Evolutionary conservation across 2,113 vertebrate species (phyloP).

Genomic region (Carettochelys insculpta): DNA sequence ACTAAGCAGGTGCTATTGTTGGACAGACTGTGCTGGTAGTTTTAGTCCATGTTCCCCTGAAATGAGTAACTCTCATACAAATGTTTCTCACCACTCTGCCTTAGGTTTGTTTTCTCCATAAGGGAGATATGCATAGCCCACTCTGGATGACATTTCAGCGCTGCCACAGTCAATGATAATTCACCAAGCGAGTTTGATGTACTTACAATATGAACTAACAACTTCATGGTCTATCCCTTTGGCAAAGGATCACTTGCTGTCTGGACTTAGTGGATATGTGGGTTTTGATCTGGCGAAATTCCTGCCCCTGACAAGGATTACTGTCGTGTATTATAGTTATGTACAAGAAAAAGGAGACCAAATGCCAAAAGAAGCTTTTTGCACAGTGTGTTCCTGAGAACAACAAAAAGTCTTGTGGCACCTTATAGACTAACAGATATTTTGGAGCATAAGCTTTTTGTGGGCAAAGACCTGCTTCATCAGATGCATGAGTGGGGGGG

Average conservation of each 20-base stretch:
- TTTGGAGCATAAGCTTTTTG: no score
- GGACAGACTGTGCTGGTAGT: not conserved
- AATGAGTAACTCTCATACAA: not conserved
- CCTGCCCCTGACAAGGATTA: not conserved
- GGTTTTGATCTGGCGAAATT: not conserved
- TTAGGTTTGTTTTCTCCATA: not conserved
- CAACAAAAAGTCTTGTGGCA: no score
- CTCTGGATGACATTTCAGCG: not conserved
- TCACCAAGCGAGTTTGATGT: not conserved
- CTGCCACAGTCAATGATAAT: not conserved
- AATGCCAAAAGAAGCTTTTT: not conserved
- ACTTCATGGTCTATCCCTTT: not conserved
- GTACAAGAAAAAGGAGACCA: not conserved
- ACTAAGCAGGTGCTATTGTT: not conserved
- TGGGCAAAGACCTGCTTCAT: no score
- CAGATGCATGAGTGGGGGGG: no score
- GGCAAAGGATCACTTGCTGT: accelerated
- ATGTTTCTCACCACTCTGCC: not conserved
- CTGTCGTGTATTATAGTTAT: not conserved
- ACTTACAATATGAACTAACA: not conserved
- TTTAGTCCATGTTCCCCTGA: not conserved
- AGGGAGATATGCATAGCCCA: not conserved
- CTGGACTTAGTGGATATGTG: not conserved
- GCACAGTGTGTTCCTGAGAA: not conserved
- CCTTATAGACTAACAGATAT: no score